phyloP scores from a whole-genome alignment of 2,113 vertebrate genomes.

The Hippocampus guttulatus region DNA sequence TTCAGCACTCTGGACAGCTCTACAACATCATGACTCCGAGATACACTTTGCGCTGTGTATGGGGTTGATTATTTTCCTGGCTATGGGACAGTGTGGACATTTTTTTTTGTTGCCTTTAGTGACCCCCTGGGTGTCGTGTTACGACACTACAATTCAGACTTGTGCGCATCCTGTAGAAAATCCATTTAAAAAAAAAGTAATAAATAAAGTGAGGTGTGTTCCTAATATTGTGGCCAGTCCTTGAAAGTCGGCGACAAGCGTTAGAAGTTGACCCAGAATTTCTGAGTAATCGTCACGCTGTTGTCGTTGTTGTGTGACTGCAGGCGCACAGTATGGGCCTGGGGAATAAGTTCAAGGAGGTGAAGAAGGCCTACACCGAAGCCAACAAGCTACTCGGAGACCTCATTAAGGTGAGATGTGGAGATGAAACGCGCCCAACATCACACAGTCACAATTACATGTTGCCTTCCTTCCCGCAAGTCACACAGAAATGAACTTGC shows the following conservation, averaged over 20 bases:
- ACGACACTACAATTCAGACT: too few relatives aligned
- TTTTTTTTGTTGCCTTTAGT: too few relatives aligned
- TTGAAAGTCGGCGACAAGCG: not conserved
- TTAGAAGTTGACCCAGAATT: conserved; percentile 14
- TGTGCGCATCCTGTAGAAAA: too few relatives aligned
- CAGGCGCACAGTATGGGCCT: conserved; percentile 98
- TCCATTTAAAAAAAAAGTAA: too few relatives aligned
- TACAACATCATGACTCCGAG: too few relatives aligned
- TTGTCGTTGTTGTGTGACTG: conserved; percentile 18
- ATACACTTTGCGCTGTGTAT: too few relatives aligned
- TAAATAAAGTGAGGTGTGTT: too few relatives aligned
- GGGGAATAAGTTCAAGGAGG: conserved; percentile 94
- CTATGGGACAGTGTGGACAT: too few relatives aligned
- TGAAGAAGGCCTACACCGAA: conserved; percentile 90
- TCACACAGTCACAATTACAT: not conserved
- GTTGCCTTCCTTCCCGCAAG: not conserved
- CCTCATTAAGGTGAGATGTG: conserved; percentile 87
- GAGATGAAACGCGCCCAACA: not conserved
- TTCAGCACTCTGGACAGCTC: too few relatives aligned
- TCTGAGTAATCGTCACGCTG: not conserved
- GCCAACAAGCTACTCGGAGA: conserved; percentile 94
- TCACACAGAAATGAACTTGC: not conserved
- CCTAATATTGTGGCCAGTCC: not conserved
- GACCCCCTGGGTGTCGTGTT: too few relatives aligned
- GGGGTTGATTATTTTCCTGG: too few relatives aligned